phyloP scores from a whole-genome alignment of 2,888 invertebrate genomes.

The Tetrapedia diversipes region DNA sequence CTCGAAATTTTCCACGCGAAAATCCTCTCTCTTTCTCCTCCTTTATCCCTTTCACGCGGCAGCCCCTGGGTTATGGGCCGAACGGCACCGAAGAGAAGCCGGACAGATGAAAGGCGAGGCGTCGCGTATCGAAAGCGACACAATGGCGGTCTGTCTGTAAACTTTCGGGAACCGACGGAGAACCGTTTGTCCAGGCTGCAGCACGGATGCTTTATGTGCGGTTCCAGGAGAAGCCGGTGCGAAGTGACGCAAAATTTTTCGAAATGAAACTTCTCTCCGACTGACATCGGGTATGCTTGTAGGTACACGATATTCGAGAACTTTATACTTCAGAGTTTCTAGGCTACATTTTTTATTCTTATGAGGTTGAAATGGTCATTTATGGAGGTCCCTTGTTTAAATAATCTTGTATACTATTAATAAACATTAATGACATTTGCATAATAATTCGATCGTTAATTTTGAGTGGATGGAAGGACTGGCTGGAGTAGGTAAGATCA shows the following conservation, averaged over 20 bases:
- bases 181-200: slow-evolving; percentile 32
- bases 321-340: no score
- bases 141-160: slow-evolving; percentile 43
- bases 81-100: neutral
- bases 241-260: neutral
- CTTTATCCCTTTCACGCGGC: neutral
- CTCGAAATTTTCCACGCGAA: slow-evolving; percentile 40
- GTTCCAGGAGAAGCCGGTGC: neutral
- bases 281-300: no score
- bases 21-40: slow-evolving; percentile 28
- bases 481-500: no score
- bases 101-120: slow-evolving; percentile 2
- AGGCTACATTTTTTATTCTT: no score
- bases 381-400: no score
- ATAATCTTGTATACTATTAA: no score
- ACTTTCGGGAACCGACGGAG: slow-evolving; percentile 42
- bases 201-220: neutral
- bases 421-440: no score
- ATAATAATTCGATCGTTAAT: no score
- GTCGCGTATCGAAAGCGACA: slow-evolving; percentile 17
- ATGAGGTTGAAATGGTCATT: no score
- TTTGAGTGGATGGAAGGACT: no score
- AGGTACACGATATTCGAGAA: no score
- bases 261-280: no score
- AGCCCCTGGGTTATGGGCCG: neutral